Base-by-base conservation (phyloP, 1,140 invertebrate genomes). In the Tetraneura akinire region DNA sequence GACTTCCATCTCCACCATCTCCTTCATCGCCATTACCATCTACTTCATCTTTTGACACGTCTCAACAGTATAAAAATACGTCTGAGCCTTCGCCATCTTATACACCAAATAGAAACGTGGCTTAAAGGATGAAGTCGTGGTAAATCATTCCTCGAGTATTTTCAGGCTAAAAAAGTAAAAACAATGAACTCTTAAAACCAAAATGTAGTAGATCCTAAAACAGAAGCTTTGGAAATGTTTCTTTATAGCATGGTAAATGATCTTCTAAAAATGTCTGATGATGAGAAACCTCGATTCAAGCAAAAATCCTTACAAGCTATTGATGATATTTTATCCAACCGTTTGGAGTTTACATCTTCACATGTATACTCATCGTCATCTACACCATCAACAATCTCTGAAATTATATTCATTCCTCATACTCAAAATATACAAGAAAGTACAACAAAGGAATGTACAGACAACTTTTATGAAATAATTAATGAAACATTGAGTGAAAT, bases 151-250 rank as follows among this genome's bases (percentile, higher is more conserved):
- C 57, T 29, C 1, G 26, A 60, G 29, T 60, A 60, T 18, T 26
- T 57, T 3, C n/a, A 57, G 21, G 21, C 23, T 4, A 57, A 26
- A 57, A 57, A 3, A 57, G 55, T 21, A n/a, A 57, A 21, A 57
- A 11, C 2, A 21, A 11, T 13, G 4, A 57, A 14, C 21, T 26
- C 4, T 11, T 14, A 2, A 11, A 21, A 23, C 21, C n/a, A 57
- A 11, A 23, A 13, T 2, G 23, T 23, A 3, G n/a, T 0, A 21
- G 21, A 57, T 57, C 3, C 55, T 23, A 57, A 57, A 57, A 23
- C 21, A 57, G 55, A 57, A 57, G n/a, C n/a, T 57, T 57, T 57
- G 21, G 23, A 57, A 57, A 23, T 57, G n/a, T 57, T 57, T 57
- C 11, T 57, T 11, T 21, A 23, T 57, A 57, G 55, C 21, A 57